Evolutionary conservation across 2,113 vertebrate species (phyloP).

Genomic region (Muntiacus muntjak): DNA sequence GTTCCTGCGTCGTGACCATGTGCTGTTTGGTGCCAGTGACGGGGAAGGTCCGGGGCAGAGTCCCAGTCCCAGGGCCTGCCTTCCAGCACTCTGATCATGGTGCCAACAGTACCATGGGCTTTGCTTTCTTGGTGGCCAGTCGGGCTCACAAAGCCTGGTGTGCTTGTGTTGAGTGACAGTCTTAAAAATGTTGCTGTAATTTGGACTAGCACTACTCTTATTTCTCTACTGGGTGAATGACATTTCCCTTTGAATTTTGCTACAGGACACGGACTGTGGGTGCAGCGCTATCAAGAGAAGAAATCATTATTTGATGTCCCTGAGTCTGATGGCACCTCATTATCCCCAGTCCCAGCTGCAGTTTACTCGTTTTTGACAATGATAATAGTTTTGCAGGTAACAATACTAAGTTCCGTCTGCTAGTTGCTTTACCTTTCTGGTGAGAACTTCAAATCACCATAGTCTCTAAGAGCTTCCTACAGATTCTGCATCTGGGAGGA

Average conservation of each 20-base stretch:
- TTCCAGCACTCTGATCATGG: neutral
- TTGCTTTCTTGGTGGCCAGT: neutral
- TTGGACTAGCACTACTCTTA: neutral
- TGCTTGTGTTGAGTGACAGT: neutral
- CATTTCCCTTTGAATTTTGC: conserved; percentile 9
- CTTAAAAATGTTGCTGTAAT: neutral
- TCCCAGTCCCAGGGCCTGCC: too few relatives aligned
- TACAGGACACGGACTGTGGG: conserved; percentile 94
- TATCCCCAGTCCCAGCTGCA: conserved; percentile 90
- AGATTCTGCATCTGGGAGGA: neutral
- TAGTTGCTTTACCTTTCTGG: neutral
- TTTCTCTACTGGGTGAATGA: neutral
- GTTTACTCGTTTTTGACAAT: conserved; percentile 95
- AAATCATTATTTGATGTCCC: conserved; percentile 92
- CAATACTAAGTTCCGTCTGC: neutral
- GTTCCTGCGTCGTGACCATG: neutral
- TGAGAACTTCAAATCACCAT: neutral
- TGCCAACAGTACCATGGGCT: neutral
- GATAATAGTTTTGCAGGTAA: conserved; percentile 98
- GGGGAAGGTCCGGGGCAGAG: neutral
- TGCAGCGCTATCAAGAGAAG: conserved; percentile 90
- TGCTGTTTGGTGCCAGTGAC: neutral
- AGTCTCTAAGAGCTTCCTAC: neutral
- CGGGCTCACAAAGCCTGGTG: too few relatives aligned
- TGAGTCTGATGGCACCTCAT: conserved; percentile 87